A percentile compares a stretch with the other conserved stretches of the same genome.
Evolutionary conservation across 2,888 invertebrate species (phyloP).

Genomic region (Thecocarcelia acutangulata): DNA sequence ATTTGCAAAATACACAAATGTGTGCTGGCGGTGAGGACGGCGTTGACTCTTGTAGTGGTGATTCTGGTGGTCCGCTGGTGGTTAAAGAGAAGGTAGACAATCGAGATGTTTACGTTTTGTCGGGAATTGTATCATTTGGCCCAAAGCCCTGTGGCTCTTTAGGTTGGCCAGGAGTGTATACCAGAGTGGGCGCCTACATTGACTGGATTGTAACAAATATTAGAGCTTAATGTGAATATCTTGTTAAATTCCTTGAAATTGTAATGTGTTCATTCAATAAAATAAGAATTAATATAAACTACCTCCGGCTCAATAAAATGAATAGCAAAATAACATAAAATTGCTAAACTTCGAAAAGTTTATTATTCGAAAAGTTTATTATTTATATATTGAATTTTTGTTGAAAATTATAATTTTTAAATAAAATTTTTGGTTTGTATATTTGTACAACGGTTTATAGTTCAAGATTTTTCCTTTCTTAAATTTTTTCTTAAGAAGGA

Average conservation of each 20-base stretch:
- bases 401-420: too few relatives aligned
- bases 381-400: too few relatives aligned
- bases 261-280: not conserved
- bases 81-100: slow-evolving; percentile 53
- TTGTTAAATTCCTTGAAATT: not conserved
- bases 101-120: slow-evolving; percentile 77
- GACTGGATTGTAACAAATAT: slow-evolving; percentile 83
- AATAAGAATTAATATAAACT: not conserved
- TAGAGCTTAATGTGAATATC: slow-evolving; percentile 35
- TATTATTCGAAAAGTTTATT: too few relatives aligned
- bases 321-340: too few relatives aligned
- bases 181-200: slow-evolving; percentile 83
- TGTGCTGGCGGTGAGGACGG: slow-evolving; percentile 84
- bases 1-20: slow-evolving; percentile 82
- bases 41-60: slow-evolving; percentile 84
- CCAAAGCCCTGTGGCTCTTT: slow-evolving; percentile 84
- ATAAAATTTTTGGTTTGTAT: too few relatives aligned
- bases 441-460: too few relatives aligned
- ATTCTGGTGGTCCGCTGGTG: slow-evolving; percentile 83
- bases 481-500: too few relatives aligned
- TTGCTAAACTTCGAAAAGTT: too few relatives aligned
- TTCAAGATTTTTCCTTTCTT: too few relatives aligned
- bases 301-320: too few relatives aligned
- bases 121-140: slow-evolving; percentile 86
- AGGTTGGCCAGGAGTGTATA: slow-evolving; percentile 86